Evolutionary conservation across 2,797 vertebrate species (phyloP).

Genomic region (Anas flavirostris): DNA sequence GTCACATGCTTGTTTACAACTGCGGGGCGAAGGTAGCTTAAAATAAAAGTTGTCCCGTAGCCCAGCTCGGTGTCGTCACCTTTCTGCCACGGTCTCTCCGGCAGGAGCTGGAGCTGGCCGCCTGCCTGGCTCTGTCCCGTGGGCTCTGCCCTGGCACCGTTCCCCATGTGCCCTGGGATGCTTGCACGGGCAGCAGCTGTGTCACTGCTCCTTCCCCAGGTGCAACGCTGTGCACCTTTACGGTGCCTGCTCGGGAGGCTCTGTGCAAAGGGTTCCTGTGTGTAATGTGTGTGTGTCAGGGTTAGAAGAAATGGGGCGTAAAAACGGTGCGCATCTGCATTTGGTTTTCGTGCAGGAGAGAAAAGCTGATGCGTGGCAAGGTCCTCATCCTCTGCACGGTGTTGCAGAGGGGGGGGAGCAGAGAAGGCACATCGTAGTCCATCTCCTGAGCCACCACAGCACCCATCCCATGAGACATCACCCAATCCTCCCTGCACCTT

Average conservation of each 20-base stretch:
- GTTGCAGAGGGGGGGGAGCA: no score
- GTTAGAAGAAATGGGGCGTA: neutral
- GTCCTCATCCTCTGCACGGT: neutral
- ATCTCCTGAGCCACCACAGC: neutral
- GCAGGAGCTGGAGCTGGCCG: neutral
- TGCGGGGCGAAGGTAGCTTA: neutral
- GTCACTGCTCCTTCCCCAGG: neutral
- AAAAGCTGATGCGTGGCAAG: neutral
- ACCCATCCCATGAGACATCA: neutral
- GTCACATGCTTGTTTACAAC: conserved; percentile 54
- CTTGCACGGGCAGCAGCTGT: rapidly evolving
- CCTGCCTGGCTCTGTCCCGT: neutral
- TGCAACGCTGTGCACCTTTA: rapidly evolving
- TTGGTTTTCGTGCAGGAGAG: neutral
- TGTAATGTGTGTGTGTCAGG: neutral
- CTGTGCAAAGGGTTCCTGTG: neutral
- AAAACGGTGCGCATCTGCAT: neutral
- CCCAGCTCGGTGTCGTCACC: neutral
- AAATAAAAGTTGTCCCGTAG: conserved; percentile 35
- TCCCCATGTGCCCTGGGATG: rapidly evolving
- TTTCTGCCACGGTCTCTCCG: neutral
- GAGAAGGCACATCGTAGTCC: neutral
- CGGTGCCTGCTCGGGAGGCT: neutral
- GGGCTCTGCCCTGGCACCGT: neutral
- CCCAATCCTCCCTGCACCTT: rapidly evolving